Evolutionary conservation across 1,140 invertebrate genomes (phyloP), one percentile per base, ranked within the genome.

Genomic region (Stegodyphus dumicola): DNA sequence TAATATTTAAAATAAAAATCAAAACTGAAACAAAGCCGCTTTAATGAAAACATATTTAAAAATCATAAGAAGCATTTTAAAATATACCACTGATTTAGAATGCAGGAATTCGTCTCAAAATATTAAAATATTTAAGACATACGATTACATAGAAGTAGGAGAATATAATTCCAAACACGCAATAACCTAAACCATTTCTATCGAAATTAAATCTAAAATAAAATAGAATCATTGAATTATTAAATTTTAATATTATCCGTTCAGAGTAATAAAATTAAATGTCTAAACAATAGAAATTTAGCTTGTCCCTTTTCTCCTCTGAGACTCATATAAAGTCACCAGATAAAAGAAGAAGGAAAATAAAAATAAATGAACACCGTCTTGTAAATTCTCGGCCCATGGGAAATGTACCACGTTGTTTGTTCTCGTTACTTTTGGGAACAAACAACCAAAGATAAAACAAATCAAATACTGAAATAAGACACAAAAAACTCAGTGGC

Each of bases 381-480:
- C 52, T n/a, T 65, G 65, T 49, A 67, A 65, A 66, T n/a, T 77
- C 64, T 64, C 15, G n/a, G 18, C 60, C 56, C 60, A 52, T 33
- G 76, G 60, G 56, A 67, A 77, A 77, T 66, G 73, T 75, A 77
- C 60, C 76, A 67, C 15, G 60, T 17, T 67, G 76, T 77, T 77
- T 53, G 49, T 77, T 77, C 76, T 67, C 48, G 60, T 77, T 77
- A 77, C 60, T 65, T 64, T 33, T 52, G 52, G 64, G 49, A 67
- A 60, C 65, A 67, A 64, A 15, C 56, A 76, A 49, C 54, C 15
- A 52, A 77, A 49, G 54, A 18, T 66, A 67, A 66, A 70, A 77
- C 15, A 67, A 66, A 77, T 77, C 60, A 67, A 67, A 66, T 0
- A 67, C 48, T 77, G 73, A 77, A 77, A 67, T 67, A 77, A 77